Percentiles rank a stretch among this genome's conserved stretches.
Conservation (phyloP, 2,797 vertebrate species). For the Pteronotus mesoamericanus region DNA sequence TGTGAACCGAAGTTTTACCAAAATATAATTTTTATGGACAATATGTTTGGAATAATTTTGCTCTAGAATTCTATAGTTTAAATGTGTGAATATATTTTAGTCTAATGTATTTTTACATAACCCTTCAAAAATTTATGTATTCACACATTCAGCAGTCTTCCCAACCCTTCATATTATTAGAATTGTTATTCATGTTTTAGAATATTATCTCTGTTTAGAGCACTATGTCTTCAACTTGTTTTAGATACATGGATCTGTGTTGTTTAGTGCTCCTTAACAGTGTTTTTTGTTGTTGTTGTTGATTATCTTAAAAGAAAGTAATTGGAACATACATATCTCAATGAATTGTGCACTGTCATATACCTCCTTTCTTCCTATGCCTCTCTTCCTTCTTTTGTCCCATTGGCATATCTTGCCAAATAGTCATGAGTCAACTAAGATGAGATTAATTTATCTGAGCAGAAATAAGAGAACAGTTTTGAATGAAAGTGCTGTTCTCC, state of each 20-base stretch:
- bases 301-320: neutral
- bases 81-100: neutral
- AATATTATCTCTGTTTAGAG: neutral
- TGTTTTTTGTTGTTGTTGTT: neutral
- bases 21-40: neutral
- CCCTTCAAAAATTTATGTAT: neutral
- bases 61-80: neutral
- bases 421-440: neutral
- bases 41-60: neutral
- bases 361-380: neutral
- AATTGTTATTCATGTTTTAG: neutral
- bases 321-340: neutral
- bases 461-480: neutral
- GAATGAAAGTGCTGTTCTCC: neutral
- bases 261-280: neutral
- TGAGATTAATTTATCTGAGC: neutral
- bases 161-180: neutral
- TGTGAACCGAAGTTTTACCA: neutral
- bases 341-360: neutral
- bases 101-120: neutral
- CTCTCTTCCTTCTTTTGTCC: neutral
- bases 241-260: neutral
- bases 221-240: neutral
- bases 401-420: neutral
- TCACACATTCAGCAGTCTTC: neutral